These are phyloP conservation scores for Sylvicola cinctus DNA, from an alignment of 2,888 invertebrate species.

Conservation along the genomic window DNA sequence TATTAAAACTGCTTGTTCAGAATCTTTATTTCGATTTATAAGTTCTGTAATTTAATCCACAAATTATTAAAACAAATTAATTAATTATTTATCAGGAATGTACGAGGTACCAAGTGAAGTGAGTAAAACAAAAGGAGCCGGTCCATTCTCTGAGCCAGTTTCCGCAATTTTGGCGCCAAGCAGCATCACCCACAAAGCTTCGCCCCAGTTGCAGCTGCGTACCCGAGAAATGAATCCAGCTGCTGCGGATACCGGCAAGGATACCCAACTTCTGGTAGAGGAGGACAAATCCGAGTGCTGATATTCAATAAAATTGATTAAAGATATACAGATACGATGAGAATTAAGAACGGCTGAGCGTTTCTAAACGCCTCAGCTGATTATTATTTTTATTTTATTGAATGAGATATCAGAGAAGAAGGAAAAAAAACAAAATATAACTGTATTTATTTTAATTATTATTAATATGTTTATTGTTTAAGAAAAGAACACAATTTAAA, in stretches of 20 bases:
- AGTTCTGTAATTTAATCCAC: not conserved
- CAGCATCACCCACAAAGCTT: constrained; percentile 59
- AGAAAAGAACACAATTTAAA: no score
- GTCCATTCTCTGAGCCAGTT: constrained; percentile 33
- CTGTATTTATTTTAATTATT: no score
- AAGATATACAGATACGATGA: no score
- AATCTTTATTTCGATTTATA: constrained; percentile 2
- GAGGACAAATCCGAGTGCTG: constrained; percentile 53
- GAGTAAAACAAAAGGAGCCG: constrained; percentile 27
- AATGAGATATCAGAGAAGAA: no score
- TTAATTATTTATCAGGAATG: constrained; percentile 32
- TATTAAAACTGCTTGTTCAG: not conserved
- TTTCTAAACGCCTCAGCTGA: no score
- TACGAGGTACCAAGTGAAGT: constrained; percentile 66
- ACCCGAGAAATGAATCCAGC: constrained; percentile 65
- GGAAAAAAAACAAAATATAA: no score
- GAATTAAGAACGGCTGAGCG: no score
- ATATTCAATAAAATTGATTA: constrained; percentile 13
- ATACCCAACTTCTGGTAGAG: constrained; percentile 75
- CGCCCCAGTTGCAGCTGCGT: constrained; percentile 49
- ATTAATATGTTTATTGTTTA: no score
- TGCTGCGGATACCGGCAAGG: constrained; percentile 69
- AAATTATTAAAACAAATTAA: constrained; percentile 3
- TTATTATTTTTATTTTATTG: no score
- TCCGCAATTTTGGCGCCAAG: constrained; percentile 64